Conservation (phyloP, 2,888 invertebrate genomes). For the Lepidonotus clava region DNA sequence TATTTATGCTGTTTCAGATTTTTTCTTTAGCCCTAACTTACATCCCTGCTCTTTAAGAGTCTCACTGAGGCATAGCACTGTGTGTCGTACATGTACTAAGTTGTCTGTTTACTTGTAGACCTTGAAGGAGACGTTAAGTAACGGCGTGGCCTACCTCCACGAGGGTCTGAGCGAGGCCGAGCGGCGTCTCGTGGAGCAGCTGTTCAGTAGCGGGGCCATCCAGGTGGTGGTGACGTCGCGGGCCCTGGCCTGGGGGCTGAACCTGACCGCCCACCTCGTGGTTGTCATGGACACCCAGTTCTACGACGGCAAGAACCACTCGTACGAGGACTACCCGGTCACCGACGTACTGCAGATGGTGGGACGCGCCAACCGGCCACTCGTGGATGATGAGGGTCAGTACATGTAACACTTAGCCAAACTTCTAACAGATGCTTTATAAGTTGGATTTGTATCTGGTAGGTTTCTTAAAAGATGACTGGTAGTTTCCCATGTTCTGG, state of each 20-base stretch:
- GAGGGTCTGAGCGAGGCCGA: constrained; percentile 94
- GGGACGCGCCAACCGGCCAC: constrained; percentile 95
- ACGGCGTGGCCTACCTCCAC: constrained; percentile 98
- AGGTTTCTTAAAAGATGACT: too few relatives aligned
- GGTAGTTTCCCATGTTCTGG: too few relatives aligned
- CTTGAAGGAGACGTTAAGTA: constrained; percentile 93
- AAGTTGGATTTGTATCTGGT: too few relatives aligned
- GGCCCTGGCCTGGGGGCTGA: constrained; percentile 95
- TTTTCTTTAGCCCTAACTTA: too few relatives aligned
- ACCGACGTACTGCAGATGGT: constrained; percentile 99
- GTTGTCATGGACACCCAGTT: constrained; percentile 98
- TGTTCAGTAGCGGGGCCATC: constrained; percentile 95
- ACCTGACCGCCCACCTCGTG: constrained; percentile 93
- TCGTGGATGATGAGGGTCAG: constrained; percentile 92
- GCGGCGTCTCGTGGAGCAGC: constrained; percentile 93
- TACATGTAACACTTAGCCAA: background rate
- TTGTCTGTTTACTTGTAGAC: constrained; percentile 82
- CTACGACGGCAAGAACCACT: constrained; percentile 88
- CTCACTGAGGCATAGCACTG: too few relatives aligned
- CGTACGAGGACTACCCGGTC: constrained; percentile 98
- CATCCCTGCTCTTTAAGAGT: too few relatives aligned
- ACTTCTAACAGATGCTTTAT: too few relatives aligned
- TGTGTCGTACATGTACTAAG: too few relatives aligned
- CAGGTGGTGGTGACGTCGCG: constrained; percentile 93
- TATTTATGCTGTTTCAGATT: too few relatives aligned